Evolutionary conservation across 2,888 invertebrate species (phyloP).

Genomic region (Carcina quercana): DNA sequence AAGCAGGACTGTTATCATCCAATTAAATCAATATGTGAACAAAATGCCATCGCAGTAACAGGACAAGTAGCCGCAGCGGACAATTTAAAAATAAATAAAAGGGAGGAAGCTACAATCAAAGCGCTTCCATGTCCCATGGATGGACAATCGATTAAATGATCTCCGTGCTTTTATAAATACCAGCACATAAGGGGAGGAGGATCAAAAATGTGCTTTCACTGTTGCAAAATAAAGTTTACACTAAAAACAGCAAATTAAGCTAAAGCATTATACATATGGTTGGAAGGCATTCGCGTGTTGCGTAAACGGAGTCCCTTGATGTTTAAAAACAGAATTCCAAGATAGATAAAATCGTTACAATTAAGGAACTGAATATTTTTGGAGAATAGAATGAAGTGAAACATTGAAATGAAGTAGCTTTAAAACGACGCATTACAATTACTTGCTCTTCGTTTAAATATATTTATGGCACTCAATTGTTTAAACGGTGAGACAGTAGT

Average conservation of each 20-base stretch:
- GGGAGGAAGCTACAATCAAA: conserved; percentile 65
- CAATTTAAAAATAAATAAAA: conserved; percentile 60
- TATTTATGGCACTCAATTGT: too few relatives aligned
- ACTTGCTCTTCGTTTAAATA: too few relatives aligned
- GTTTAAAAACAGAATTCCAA: too few relatives aligned
- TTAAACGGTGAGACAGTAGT: too few relatives aligned
- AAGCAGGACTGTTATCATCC: neutral
- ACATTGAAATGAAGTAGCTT: too few relatives aligned
- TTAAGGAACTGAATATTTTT: too few relatives aligned
- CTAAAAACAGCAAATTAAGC: conserved; percentile 10
- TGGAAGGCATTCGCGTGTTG: conserved; percentile 23
- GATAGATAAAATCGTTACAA: too few relatives aligned
- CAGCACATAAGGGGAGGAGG: conserved; percentile 16
- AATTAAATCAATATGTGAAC: conserved; percentile 34
- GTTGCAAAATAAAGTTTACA: conserved; percentile 19
- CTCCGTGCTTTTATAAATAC: conserved; percentile 22
- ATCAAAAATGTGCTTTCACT: conserved; percentile 13
- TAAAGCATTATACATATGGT: conserved; percentile 17
- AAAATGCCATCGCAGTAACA: conserved; percentile 16
- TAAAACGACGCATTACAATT: too few relatives aligned
- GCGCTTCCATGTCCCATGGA: conserved; percentile 53
- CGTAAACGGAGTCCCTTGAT: conserved; percentile 18
- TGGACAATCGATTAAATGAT: conserved; percentile 61
- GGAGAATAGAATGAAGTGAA: too few relatives aligned
- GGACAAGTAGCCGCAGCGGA: conserved; percentile 35